phyloP scores from a whole-genome alignment of 2,113 vertebrate species.

The Aldabrachelys gigantea region DNA sequence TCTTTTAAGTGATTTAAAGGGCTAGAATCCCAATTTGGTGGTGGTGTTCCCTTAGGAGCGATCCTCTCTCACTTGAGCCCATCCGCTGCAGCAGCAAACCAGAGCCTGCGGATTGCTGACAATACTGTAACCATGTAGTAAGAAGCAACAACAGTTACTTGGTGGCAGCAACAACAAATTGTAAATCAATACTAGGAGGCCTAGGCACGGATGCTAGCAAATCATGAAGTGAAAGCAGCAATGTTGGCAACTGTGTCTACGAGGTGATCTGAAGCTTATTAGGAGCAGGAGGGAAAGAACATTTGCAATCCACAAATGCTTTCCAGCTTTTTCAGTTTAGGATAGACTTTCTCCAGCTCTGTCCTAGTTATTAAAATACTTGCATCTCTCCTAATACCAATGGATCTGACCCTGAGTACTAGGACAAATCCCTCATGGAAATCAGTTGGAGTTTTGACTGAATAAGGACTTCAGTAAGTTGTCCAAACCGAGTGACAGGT shows the following conservation, averaged over 20 bases:
- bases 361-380: neutral
- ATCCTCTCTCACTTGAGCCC: neutral
- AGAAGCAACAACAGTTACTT: conserved; percentile 2
- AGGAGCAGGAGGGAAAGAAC: neutral
- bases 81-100: neutral
- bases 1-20: conserved; percentile 79
- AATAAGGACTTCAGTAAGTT: neutral
- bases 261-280: neutral
- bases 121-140: neutral
- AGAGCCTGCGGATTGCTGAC: neutral
- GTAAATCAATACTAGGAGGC: neutral
- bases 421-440: neutral
- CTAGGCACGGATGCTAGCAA: fast-evolving
- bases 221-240: neutral
- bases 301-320: neutral
- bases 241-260: neutral
- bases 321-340: neutral
- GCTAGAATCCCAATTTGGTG: conserved; percentile 77
- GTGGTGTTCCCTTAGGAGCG: conserved; percentile 21
- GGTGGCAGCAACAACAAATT: neutral
- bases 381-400: neutral
- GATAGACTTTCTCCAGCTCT: neutral
- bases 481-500: neutral
- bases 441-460: neutral
- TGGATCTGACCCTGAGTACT: neutral